Percentiles rank a stretch among this genome's conserved stretches.
phyloP scores from a whole-genome alignment of 1,140 invertebrate species.

The Drosophila orena region DNA sequence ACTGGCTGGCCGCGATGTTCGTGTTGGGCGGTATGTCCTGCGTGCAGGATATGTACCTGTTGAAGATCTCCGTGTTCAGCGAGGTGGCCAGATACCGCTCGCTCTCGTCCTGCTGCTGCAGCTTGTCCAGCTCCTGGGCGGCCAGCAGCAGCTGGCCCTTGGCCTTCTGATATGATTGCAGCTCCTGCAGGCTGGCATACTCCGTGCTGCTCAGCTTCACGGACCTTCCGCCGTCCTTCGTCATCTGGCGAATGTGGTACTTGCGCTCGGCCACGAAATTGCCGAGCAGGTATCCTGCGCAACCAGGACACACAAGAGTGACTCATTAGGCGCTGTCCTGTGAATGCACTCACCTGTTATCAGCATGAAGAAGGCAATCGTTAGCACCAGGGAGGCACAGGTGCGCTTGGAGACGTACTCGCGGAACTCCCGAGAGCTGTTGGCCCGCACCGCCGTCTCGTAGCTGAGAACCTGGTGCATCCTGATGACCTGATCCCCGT shows the following conservation, averaged over 20 bases:
- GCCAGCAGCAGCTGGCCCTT: slow-evolving; percentile 66
- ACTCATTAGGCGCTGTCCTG: slow-evolving; percentile 53
- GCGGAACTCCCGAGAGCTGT: slow-evolving; percentile 74
- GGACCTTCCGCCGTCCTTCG: slow-evolving; percentile 53
- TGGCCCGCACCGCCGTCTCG: slow-evolving; percentile 83
- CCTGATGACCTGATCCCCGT: slow-evolving; percentile 9
- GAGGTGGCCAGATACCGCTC: slow-evolving; percentile 75
- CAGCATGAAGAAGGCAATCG: slow-evolving; percentile 82
- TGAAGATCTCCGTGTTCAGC: slow-evolving; percentile 78
- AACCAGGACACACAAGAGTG: slow-evolving; percentile 34
- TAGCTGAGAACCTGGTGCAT: slow-evolving; percentile 85
- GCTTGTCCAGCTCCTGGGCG: slow-evolving; percentile 71
- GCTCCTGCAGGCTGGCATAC: slow-evolving; percentile 71
- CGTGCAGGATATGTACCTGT: slow-evolving; percentile 81
- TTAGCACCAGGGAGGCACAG: slow-evolving; percentile 78
- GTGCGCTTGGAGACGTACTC: slow-evolving; percentile 83
- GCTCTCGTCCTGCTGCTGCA: slow-evolving; percentile 71
- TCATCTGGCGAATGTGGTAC: slow-evolving; percentile 76
- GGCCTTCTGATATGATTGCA: slow-evolving; percentile 71
- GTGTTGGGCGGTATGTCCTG: slow-evolving; percentile 81
- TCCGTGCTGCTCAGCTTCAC: slow-evolving; percentile 68
- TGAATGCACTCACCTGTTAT: slow-evolving; percentile 68
- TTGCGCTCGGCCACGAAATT: slow-evolving; percentile 83
- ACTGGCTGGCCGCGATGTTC: slow-evolving; percentile 72
- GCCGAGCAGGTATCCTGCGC: slow-evolving; percentile 78